Base-by-base conservation (phyloP, 2,797 vertebrate genomes). In the Amblyraja radiata region DNA sequence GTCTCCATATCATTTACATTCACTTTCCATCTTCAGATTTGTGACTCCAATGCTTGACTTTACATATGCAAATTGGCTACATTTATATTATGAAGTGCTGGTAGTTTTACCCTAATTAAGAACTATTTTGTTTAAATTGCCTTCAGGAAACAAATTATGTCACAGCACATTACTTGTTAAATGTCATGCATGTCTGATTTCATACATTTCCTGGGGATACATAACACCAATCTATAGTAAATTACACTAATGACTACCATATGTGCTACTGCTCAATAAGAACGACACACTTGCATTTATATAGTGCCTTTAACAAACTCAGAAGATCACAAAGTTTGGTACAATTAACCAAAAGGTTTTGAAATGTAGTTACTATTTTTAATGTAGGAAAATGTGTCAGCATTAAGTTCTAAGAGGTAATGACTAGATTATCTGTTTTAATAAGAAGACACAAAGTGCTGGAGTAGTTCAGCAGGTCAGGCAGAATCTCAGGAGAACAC, bases 61-160 rank as follows among this genome's bases (percentile, higher is more conserved):
- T 58, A 74, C 71, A 92, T 74, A 74, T 54, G 36, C 39, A 76
- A 92, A 76, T 54, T 76, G 71, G 1, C 71, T 8, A 46, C 39
- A 74, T 54, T 76, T 92, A 71, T 92, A 58, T 76, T 92, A 92
- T 76, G 90, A 76, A 7, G 90, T 54, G 39, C 90, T 92, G 90
- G 90, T 58, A 58, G 71, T 92, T 92, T 92, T 92, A 68, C n/a
- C n/a, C 61, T 88, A 68, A 88, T 88, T 88, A 92, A 92, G 90
- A 92, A 76, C 71, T 76, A 76, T 92, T 92, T 46, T 39, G 39
- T 46, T 46, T 92, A 92, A 92, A 92, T 92, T 92, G 73, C 90
- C 58, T 74, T 92, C 90, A 92, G 73, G 36, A 76, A 92, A 92
- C 71, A 74, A 76, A 74, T 92, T 73, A 92, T 74, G 71, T 71